Evolutionary conservation across 2,113 vertebrate species (phyloP).

Genomic region (Xiphorhynchus elegans): DNA sequence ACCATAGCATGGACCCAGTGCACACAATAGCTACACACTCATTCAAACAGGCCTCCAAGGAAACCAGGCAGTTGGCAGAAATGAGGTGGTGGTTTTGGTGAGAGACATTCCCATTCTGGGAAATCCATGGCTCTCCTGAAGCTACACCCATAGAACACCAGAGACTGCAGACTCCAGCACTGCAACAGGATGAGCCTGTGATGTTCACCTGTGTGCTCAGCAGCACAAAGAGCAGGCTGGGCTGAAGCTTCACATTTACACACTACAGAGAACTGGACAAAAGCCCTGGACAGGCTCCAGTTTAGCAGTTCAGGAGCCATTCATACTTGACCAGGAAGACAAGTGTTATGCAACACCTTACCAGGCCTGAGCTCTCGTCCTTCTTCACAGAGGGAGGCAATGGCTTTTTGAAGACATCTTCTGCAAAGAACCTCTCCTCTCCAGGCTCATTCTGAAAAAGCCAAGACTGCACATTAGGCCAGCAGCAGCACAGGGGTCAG

Average conservation of each 20-base stretch:
- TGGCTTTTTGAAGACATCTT: constrained; percentile 97
- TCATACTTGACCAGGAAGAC: background rate
- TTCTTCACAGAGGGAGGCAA: constrained; percentile 89
- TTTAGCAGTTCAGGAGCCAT: background rate
- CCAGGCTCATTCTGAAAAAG: constrained; percentile 73
- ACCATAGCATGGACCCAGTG: background rate
- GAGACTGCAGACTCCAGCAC: background rate
- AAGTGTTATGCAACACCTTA: constrained; percentile 45
- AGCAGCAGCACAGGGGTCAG: background rate
- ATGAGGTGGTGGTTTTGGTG: background rate
- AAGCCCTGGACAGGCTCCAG: background rate
- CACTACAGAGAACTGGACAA: background rate
- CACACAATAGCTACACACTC: background rate
- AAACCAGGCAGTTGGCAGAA: background rate
- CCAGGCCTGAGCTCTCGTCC: constrained; percentile 78
- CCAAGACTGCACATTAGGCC: background rate
- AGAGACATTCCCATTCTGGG: background rate
- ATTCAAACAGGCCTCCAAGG: background rate
- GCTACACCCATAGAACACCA: background rate
- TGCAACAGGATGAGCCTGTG: background rate
- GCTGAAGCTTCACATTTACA: background rate
- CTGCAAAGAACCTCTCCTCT: constrained; percentile 72
- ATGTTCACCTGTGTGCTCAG: background rate
- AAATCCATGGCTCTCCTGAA: background rate
- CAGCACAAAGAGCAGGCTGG: background rate